Evolutionary conservation across 2,113 vertebrate genomes (phyloP).

Genomic region (Hiodon tergisus): DNA sequence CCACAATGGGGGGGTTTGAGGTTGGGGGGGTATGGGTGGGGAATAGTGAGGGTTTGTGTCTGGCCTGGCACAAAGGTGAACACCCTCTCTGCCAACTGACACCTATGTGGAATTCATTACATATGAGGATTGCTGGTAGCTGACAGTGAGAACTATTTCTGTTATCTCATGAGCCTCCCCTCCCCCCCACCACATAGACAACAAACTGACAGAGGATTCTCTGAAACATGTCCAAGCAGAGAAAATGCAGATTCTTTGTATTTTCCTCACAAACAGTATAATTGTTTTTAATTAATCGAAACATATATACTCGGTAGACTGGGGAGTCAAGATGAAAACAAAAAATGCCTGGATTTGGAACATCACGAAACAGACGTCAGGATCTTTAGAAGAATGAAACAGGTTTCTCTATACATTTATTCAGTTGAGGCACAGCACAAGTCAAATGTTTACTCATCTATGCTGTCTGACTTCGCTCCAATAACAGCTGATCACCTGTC

Average conservation of each 20-base stretch:
- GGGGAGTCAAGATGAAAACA: no score
- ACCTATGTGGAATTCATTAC: not conserved
- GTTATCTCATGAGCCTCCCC: not conserved
- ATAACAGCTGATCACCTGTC: not conserved
- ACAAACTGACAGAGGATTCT: slow-evolving; percentile 2
- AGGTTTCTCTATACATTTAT: not conserved
- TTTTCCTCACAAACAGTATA: not conserved
- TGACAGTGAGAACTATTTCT: not conserved
- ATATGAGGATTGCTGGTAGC: not conserved
- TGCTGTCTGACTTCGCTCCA: not conserved
- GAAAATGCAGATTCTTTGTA: not conserved
- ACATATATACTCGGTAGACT: no score
- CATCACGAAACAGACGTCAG: slow-evolving; percentile 12
- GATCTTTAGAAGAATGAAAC: not conserved
- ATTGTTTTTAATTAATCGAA: slow-evolving; percentile 11
- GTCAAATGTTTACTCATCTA: slow-evolving; percentile 19
- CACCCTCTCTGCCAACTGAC: not conserved
- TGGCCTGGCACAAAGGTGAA: not conserved
- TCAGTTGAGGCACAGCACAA: not conserved
- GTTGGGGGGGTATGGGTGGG: not conserved
- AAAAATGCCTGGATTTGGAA: not conserved
- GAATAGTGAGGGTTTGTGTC: not conserved
- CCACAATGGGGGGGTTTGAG: not conserved
- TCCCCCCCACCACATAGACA: not conserved
- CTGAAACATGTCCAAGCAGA: not conserved